Evolutionary conservation across 2,888 invertebrate species (phyloP), one percentile per base, ranked within the genome.

Genomic region (Meandrusa payeni): DNA sequence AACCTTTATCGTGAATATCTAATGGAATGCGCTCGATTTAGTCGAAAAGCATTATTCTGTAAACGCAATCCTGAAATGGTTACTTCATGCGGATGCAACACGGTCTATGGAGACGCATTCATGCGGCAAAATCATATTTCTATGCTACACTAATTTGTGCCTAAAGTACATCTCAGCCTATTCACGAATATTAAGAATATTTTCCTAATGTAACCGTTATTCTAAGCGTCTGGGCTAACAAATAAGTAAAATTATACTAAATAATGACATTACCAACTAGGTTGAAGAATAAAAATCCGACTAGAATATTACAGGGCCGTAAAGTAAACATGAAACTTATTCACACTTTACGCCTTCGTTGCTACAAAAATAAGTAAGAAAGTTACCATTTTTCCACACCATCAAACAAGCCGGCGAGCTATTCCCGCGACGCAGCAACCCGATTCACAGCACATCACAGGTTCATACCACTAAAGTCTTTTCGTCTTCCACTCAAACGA

Each of bases 341-440:
- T 62, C 61, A 67, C 59, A 67, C 64, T 69, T 69, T 61, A 69
- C 50, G 57, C 51, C 15, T 28, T 13, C 24, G 23, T 24, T 11
- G 26, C 10, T 61, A 57, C 48, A 57, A 61, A 64, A 69, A 59
- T 52, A 55, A 64, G 64, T 64, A 24, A 57, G 64, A 58, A 59
- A 61, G 71, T 79, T 82, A 85, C 86, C 86, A 85, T 86, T 77
- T 70, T 79, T 72, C 64, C 61, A 64, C 75, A 77, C 65, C 80
- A 79, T 80, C 67, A 78, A 80, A 69, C 75, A 56, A 55, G 55
- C 53, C 57, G 53, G 45, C 51, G 60, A 41, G 51, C 55, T 46
- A 61, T 53, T 61, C 58, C 64, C 59, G 48, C 43, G 50, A 46
- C 44, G 45, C 55, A 56, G 52, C 62, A 56, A 65, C 64, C 64